These are phyloP conservation scores for Pristionchus exspectatus DNA, from an alignment of 2,888 invertebrate species.

Conservation along the genomic window DNA sequence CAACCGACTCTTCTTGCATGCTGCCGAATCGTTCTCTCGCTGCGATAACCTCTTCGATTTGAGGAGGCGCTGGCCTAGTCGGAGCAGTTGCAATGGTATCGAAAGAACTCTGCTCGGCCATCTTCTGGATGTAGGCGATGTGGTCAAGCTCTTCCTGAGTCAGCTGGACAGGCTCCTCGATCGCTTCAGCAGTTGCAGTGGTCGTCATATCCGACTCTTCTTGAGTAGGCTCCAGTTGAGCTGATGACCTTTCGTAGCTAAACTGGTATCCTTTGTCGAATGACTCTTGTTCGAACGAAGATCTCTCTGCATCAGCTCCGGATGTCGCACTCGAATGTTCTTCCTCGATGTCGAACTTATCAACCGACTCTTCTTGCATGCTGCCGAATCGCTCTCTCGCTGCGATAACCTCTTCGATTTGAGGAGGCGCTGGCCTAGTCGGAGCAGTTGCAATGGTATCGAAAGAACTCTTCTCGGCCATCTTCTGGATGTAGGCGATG, in stretches of 20 bases:
- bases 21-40: not conserved
- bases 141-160: slow-evolving; percentile 64
- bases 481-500: slow-evolving; percentile 58
- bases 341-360: not conserved
- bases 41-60: not conserved
- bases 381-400: not conserved
- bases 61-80: slow-evolving; percentile 13
- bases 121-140: slow-evolving; percentile 57
- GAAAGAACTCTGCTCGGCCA: slow-evolving; percentile 59
- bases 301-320: slow-evolving; percentile 39
- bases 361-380: not conserved
- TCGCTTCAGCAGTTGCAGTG: not conserved
- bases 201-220: not conserved
- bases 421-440: not conserved
- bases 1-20: not conserved
- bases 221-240: not conserved
- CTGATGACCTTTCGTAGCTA: not conserved
- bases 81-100: slow-evolving; percentile 53
- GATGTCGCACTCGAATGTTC: slow-evolving; percentile 1
- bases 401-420: no score
- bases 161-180: slow-evolving; percentile 57
- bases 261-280: not conserved
- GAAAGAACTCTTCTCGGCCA: slow-evolving; percentile 53
- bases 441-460: not conserved
- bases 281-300: not conserved